These are phyloP conservation scores for Halictus ligatus DNA, from an alignment of 2,888 invertebrate species.

Conservation along the genomic window DNA sequence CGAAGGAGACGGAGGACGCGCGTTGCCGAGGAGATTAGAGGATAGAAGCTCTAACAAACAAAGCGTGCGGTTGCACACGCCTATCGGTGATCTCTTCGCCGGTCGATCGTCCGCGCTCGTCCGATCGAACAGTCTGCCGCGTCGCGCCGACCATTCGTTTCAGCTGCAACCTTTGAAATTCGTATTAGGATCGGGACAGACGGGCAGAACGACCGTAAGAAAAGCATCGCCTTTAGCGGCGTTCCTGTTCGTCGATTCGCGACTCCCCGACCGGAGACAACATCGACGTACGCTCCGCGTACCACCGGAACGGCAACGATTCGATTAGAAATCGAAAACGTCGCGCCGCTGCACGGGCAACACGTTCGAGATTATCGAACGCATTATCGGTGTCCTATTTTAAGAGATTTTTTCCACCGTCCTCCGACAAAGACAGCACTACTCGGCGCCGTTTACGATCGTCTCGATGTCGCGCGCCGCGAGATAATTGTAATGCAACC, in stretches of 20 bases:
- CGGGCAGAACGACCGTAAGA: constrained; percentile 24
- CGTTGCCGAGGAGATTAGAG: constrained; percentile 40
- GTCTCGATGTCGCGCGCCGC: too few relatives aligned
- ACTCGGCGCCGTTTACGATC: background rate
- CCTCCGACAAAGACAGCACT: background rate
- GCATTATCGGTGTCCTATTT: background rate
- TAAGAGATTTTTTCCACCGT: background rate
- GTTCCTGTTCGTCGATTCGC: background rate
- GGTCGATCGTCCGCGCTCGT: background rate
- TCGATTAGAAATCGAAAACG: background rate
- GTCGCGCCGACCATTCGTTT: constrained; percentile 2
- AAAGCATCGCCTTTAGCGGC: constrained; percentile 26
- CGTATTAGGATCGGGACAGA: constrained; percentile 43
- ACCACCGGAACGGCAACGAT: background rate
- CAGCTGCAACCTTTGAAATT: constrained; percentile 28
- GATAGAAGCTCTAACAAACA: constrained; percentile 32
- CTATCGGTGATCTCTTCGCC: constrained; percentile 37
- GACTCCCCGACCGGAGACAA: background rate
- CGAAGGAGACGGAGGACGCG: constrained; percentile 48
- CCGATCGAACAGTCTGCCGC: background rate
- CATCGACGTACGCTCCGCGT: background rate
- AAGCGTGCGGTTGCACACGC: constrained; percentile 7
- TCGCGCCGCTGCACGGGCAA: background rate
- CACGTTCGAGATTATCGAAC: background rate
- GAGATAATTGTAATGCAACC: constrained; percentile 17